Percentiles rank a stretch among this genome's conserved stretches.
Evolutionary conservation across 2,888 invertebrate species (phyloP).

Genomic region (Zaprionus bogoriensis): DNA sequence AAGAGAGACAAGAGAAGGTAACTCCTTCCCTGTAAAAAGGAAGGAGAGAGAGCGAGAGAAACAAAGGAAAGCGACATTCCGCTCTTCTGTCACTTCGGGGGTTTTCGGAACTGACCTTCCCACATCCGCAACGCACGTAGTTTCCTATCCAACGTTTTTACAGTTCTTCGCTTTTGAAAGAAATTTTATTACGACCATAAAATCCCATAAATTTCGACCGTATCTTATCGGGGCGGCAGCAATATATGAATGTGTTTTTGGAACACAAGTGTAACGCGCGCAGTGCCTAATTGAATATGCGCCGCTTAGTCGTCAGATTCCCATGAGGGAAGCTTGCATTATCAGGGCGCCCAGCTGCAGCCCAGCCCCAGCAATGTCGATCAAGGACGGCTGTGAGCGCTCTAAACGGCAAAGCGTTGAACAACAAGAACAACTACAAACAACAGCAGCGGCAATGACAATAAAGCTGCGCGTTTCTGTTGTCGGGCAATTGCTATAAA

Average conservation of each 20-base stretch:
- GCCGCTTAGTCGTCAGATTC: neutral
- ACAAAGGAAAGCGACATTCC: neutral
- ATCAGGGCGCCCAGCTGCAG: neutral
- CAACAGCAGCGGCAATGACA: neutral
- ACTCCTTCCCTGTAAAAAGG: neutral
- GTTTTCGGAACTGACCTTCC: neutral
- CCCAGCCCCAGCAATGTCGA: constrained; percentile 34
- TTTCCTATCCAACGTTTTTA: neutral
- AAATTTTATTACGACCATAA: neutral
- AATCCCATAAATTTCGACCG: neutral
- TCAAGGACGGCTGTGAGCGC: constrained; percentile 24
- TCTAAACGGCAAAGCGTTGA: constrained; percentile 10
- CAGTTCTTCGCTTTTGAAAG: neutral
- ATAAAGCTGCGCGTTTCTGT: neutral
- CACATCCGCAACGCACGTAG: neutral
- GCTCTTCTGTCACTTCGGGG: too few relatives aligned
- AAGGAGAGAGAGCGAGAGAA: neutral
- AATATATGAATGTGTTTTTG: neutral
- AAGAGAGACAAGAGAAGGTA: neutral
- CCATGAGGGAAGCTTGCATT: neutral
- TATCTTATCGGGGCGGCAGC: neutral
- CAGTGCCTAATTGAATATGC: neutral
- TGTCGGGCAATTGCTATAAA: constrained; percentile 23
- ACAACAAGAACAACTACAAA: neutral
- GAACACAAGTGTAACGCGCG: neutral